Conservation (phyloP, 1,140 invertebrate genomes). For the Eupeodes corollae region DNA sequence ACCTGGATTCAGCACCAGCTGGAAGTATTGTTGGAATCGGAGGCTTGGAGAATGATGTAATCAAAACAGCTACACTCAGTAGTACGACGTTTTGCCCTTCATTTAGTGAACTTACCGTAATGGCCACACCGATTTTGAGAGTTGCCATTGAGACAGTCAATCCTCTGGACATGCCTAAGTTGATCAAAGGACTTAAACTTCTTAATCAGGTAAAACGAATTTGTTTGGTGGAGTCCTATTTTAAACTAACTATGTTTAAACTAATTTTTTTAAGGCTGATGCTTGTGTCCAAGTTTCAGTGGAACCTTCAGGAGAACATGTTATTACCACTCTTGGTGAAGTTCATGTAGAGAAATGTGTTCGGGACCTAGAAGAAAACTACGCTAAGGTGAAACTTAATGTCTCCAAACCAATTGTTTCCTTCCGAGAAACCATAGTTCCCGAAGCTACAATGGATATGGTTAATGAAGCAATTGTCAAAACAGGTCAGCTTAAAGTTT, state of each 20-base stretch:
- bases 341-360: conserved; percentile 94
- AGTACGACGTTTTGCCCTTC: conserved; percentile 73
- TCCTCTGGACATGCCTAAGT: conserved; percentile 63
- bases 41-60: conserved; percentile 70
- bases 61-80: conserved; percentile 88
- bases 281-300: conserved; percentile 81
- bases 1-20: conserved; percentile 65
- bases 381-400: conserved; percentile 78
- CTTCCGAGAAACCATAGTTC: conserved; percentile 86
- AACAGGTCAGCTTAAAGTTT: conserved; percentile 38
- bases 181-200: conserved; percentile 55
- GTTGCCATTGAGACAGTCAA: conserved; percentile 89
- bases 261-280: too few species aligned
- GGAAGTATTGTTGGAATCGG: conserved; percentile 88
- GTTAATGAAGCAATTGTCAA: conserved; percentile 73
- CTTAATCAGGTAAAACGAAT: conserved; percentile 17
- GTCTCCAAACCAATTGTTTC: conserved; percentile 94
- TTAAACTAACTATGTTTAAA: conserved; percentile 48
- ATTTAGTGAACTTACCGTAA: conserved; percentile 72
- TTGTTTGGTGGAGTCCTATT: too few species aligned
- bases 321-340: conserved; percentile 93
- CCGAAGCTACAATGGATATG: conserved; percentile 74
- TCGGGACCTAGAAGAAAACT: conserved; percentile 68
- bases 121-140: conserved; percentile 78
- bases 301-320: conserved; percentile 91